Percentiles rank a stretch among this genome's conserved stretches.
These are phyloP conservation scores for Hymenochirus boettgeri DNA, from an alignment of 2,113 vertebrate species.

Conservation along the genomic window DNA sequence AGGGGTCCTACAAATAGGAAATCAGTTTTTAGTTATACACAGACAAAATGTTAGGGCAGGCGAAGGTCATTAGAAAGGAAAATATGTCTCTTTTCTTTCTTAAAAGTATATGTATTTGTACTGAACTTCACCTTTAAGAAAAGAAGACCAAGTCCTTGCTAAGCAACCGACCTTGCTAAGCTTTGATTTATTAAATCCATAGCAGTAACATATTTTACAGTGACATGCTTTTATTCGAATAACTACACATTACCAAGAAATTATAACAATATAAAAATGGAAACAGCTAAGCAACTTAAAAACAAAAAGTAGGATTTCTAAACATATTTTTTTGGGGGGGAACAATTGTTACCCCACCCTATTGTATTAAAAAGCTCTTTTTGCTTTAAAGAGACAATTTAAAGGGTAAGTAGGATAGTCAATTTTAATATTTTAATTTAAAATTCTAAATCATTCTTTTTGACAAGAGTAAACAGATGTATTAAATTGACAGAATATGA, in stretches of 20 bases:
- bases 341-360: conserved; percentile 4
- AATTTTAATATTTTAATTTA: no score
- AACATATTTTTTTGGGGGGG: conserved; percentile 29
- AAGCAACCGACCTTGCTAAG: not conserved
- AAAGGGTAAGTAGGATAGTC: conserved; percentile 11
- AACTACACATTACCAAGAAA: conserved; percentile 68
- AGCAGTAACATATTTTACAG: conserved; percentile 47
- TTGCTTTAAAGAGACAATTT: conserved; percentile 15
- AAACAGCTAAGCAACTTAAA: conserved; percentile 75
- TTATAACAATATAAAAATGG: conserved; percentile 68
- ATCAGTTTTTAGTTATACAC: no score
- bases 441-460: no score
- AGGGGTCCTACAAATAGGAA: no score
- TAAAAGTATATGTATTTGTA: no score
- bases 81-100: no score
- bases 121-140: no score
- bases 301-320: conserved; percentile 52
- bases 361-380: conserved; percentile 5
- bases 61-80: no score
- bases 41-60: no score
- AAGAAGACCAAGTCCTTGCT: no score
- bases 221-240: conserved; percentile 96
- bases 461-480: no score
- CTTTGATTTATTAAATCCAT: not conserved
- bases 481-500: no score